These are phyloP conservation scores for Eupithecia abbreviata DNA, from an alignment of 2,888 invertebrate genomes.

Conservation along the genomic window DNA sequence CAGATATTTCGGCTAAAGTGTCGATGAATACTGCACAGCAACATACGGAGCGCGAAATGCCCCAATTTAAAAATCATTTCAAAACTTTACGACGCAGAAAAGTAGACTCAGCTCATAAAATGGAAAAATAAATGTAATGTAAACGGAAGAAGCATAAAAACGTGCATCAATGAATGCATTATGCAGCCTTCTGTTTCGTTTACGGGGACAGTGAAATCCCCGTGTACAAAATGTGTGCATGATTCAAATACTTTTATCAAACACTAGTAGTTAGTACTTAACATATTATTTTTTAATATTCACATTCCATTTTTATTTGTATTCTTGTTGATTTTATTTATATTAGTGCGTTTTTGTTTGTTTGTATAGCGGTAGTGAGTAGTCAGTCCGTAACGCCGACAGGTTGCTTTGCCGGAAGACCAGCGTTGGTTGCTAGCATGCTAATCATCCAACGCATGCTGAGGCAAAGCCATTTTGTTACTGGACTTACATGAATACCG, in stretches of 20 bases:
- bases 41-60: neutral
- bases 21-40: neutral
- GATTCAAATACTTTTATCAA: conserved; percentile 18
- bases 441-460: too few relatives aligned
- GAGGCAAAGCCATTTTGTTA: too few relatives aligned
- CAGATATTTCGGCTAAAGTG: neutral
- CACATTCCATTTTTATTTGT: too few relatives aligned
- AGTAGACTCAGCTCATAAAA: conserved; percentile 39
- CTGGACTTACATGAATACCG: too few relatives aligned
- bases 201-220: conserved; percentile 43
- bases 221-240: conserved; percentile 33
- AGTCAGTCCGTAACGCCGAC: too few relatives aligned
- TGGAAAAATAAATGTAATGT: conserved; percentile 47
- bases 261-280: too few relatives aligned
- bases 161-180: conserved; percentile 48
- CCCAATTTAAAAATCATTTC: conserved; percentile 25
- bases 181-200: conserved; percentile 48
- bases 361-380: too few relatives aligned
- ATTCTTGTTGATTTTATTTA: too few relatives aligned
- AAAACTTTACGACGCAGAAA: conserved; percentile 29
- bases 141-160: conserved; percentile 44
- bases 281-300: too few relatives aligned
- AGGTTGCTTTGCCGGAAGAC: too few relatives aligned
- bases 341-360: too few relatives aligned
- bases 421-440: too few relatives aligned